These are phyloP conservation scores for Trematomus bernacchii DNA, from an alignment of 2,797 vertebrate species.

Conservation along the genomic window DNA sequence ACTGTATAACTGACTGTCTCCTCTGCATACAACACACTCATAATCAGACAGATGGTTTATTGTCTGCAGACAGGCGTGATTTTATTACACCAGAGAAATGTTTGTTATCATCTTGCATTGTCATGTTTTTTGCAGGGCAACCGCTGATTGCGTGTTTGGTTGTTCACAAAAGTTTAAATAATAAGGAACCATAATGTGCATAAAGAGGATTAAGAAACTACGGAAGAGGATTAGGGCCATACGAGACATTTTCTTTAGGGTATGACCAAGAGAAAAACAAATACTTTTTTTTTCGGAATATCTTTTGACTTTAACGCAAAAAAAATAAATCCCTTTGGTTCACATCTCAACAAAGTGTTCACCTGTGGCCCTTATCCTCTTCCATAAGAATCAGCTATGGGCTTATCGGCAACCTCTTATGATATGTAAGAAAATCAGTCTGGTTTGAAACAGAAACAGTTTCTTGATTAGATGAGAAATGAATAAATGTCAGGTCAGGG, in stretches of 20 bases:
- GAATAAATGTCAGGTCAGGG: neutral
- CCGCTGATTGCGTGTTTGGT: neutral
- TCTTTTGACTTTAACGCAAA: too few relatives aligned
- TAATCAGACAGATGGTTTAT: constrained; percentile 16
- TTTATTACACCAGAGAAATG: neutral
- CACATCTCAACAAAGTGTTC: too few relatives aligned
- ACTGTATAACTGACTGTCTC: constrained; percentile 6
- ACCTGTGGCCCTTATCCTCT: too few relatives aligned
- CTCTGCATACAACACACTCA: neutral
- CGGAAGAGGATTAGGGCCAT: too few relatives aligned
- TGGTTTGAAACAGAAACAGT: neutral
- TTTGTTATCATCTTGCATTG: neutral
- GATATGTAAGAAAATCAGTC: neutral
- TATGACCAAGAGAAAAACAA: too few relatives aligned
- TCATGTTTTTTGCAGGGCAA: neutral
- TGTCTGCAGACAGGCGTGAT: neutral
- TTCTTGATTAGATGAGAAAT: neutral
- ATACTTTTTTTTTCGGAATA: too few relatives aligned
- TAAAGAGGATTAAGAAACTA: neutral
- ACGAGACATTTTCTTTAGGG: too few relatives aligned
- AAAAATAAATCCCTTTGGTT: too few relatives aligned
- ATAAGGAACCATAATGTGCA: neutral
- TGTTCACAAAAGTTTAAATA: neutral
- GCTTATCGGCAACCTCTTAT: too few relatives aligned
- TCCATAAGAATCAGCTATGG: neutral